Percentiles rank a stretch among this genome's conserved stretches.
Evolutionary conservation across 2,888 invertebrate species (phyloP).

Genomic region (Polydrusus pterygomalis): DNA sequence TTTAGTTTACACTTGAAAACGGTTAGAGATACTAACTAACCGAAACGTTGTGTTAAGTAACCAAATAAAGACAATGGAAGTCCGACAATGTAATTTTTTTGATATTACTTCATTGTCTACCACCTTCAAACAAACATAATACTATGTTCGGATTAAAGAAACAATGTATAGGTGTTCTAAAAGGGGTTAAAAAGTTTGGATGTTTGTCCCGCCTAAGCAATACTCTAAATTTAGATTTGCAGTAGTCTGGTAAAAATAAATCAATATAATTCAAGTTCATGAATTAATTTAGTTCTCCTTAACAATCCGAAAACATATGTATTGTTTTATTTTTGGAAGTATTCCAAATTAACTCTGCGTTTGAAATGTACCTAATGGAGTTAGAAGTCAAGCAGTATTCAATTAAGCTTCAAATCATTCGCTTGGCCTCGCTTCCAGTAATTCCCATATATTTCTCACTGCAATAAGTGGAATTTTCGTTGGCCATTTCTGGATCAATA

Average conservation of each 20-base stretch:
- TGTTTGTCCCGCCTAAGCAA: too few species aligned
- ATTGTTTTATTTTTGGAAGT: background rate
- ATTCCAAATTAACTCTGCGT: background rate
- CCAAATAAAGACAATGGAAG: too few species aligned
- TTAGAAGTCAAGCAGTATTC: conserved; percentile 22
- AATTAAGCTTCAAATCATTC: conserved; percentile 28
- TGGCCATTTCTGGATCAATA: conserved; percentile 66
- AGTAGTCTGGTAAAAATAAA: background rate
- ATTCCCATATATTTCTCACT: conserved; percentile 53
- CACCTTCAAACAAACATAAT: too few species aligned
- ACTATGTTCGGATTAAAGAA: too few species aligned
- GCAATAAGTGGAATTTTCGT: conserved; percentile 55
- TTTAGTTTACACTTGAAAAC: too few species aligned
- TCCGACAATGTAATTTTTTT: too few species aligned
- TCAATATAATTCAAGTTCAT: background rate
- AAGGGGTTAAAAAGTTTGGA: too few species aligned
- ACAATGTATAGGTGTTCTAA: too few species aligned
- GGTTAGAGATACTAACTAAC: too few species aligned
- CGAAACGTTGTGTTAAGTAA: too few species aligned
- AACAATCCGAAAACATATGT: conserved; percentile 1
- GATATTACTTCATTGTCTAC: too few species aligned
- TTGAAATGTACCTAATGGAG: background rate
- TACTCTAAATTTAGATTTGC: background rate
- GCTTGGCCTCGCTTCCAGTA: conserved; percentile 39
- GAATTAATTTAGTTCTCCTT: background rate